Percentiles rank a stretch among this genome's conserved stretches.
These are phyloP conservation scores for Campoletis sonorensis DNA, from an alignment of 1,140 invertebrate species.

Conservation along the genomic window DNA sequence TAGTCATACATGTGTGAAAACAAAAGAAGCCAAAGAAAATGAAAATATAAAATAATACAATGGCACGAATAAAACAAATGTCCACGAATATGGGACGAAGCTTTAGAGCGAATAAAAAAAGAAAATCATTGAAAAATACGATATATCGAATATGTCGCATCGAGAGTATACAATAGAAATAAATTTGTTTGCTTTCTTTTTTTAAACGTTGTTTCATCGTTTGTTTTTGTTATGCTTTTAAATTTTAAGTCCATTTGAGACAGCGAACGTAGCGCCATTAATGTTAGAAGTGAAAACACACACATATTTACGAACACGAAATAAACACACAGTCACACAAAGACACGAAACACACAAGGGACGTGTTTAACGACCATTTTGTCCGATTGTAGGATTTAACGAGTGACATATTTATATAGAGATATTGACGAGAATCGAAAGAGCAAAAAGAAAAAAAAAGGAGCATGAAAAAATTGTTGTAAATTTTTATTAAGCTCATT, in stretches of 20 bases:
- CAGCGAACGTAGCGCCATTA: constrained; percentile 42
- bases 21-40: not conserved
- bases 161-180: constrained; percentile 6
- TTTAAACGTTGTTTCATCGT: too few relatives aligned
- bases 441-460: constrained; percentile 40
- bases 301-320: too few relatives aligned
- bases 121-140: too few relatives aligned
- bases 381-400: too few relatives aligned
- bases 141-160: constrained; percentile 41
- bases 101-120: constrained; percentile 13
- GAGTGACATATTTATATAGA: too few relatives aligned
- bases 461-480: constrained; percentile 37
- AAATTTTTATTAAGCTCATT: not conserved
- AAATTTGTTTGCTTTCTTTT: constrained; percentile 39
- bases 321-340: too few relatives aligned
- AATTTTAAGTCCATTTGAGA: too few relatives aligned
- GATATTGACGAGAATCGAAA: too few relatives aligned
- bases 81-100: constrained; percentile 7
- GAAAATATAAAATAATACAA: not conserved
- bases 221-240: constrained; percentile 40
- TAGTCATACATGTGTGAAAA: constrained; percentile 7
- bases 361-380: too few relatives aligned
- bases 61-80: constrained; percentile 24
- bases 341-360: too few relatives aligned
- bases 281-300: constrained; percentile 38